Evolutionary conservation across 2,797 vertebrate genomes (phyloP).

Genomic region (Hapalemur alaotrensis): DNA sequence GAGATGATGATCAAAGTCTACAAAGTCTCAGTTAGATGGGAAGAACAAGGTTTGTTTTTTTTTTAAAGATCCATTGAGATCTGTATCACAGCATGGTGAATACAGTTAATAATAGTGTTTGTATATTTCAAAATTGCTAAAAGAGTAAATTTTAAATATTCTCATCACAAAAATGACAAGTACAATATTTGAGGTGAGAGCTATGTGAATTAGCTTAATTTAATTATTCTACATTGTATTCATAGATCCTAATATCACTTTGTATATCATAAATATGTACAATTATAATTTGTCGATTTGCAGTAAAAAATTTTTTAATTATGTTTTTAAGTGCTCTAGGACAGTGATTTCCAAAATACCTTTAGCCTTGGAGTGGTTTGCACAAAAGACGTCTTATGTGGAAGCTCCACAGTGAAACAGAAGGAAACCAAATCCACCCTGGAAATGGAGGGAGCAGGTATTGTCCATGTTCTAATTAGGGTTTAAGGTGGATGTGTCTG

Average conservation of each 20-base stretch:
- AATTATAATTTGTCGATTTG: not conserved
- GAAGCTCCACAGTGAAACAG: not conserved
- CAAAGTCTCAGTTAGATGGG: too few species aligned
- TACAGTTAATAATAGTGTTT: not conserved
- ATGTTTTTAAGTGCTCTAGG: not conserved
- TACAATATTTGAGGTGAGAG: too few species aligned
- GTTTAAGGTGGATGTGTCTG: not conserved
- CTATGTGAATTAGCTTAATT: too few species aligned
- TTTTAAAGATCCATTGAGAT: too few species aligned
- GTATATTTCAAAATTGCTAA: not conserved
- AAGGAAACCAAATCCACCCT: not conserved
- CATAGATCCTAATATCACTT: not conserved
- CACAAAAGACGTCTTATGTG: not conserved
- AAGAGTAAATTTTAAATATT: too few species aligned
- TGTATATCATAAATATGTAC: not conserved
- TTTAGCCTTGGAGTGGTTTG: not conserved
- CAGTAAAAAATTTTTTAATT: not conserved
- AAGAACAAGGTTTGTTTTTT: not conserved
- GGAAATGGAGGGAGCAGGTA: not conserved
- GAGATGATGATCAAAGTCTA: too few species aligned
- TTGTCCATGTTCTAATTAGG: not conserved
- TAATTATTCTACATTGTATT: not conserved
- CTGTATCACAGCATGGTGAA: not conserved
- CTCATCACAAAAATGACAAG: too few species aligned
- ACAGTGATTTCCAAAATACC: not conserved